These are phyloP conservation scores for Conus betulinus DNA, from an alignment of 1,140 invertebrate genomes.

Conservation along the genomic window DNA sequence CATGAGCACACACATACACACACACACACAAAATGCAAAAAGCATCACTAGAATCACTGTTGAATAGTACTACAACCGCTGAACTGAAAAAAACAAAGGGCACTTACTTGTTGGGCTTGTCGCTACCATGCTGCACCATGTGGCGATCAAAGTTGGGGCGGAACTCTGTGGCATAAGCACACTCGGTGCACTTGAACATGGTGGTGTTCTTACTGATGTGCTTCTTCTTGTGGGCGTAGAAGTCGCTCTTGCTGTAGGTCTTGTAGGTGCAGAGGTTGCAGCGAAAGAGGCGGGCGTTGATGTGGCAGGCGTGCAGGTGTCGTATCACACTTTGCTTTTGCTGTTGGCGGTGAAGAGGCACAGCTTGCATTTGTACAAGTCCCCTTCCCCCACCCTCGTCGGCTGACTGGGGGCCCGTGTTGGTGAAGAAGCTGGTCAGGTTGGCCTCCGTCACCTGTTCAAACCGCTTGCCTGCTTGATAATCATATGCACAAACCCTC, in stretches of 20 bases:
- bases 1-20: too few relatives aligned
- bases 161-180: conserved; percentile 94
- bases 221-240: conserved; percentile 87
- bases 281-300: conserved; percentile 83
- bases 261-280: conserved; percentile 93
- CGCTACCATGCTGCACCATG: conserved; percentile 86
- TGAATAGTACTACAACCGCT: not conserved
- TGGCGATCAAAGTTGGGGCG: conserved; percentile 96
- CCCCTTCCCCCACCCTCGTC: not conserved
- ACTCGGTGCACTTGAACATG: conserved; percentile 85
- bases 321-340: conserved; percentile 59
- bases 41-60: not conserved
- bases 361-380: conserved; percentile 63
- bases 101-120: conserved; percentile 37
- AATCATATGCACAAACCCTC: too few relatives aligned
- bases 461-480: not conserved
- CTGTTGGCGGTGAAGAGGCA: conserved; percentile 62
- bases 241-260: conserved; percentile 85
- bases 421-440: conserved; percentile 20
- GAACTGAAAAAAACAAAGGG: not conserved
- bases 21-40: too few relatives aligned
- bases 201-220: conserved; percentile 93
- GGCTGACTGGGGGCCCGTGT: not conserved
- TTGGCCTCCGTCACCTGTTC: conserved; percentile 20
- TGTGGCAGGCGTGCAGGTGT: conserved; percentile 77